These are phyloP conservation scores for Sebastes itinus DNA, from an alignment of 2,797 vertebrate species.

Conservation along the genomic window DNA sequence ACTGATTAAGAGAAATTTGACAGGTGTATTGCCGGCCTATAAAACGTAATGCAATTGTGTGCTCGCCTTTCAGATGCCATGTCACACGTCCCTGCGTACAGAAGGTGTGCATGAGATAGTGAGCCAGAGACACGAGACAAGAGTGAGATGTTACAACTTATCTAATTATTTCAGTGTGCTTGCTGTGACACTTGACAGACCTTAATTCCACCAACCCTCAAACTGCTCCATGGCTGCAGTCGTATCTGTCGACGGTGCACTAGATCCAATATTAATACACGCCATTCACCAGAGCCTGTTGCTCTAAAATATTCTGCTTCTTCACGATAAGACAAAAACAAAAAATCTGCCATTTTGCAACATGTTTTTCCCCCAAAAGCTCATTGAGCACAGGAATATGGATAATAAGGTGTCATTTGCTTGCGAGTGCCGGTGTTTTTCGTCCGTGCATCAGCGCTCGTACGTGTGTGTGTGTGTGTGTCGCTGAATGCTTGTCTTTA, in stretches of 20 bases:
- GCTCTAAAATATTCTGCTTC: constrained; percentile 33
- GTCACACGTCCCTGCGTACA: background rate
- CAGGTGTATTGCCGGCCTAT: background rate
- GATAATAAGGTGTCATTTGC: constrained; percentile 33
- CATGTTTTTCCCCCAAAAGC: background rate
- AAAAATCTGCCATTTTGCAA: constrained; percentile 10
- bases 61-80: background rate
- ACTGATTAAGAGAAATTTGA: constrained; percentile 7
- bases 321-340: background rate
- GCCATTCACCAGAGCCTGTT: constrained; percentile 28
- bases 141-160: constrained; percentile 6
- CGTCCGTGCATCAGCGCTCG: background rate
- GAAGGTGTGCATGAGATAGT: background rate
- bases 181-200: constrained; percentile 19
- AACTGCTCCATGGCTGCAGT: background rate
- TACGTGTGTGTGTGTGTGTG: background rate
- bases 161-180: constrained; percentile 22
- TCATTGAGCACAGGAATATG: background rate
- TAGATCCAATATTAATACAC: constrained; percentile 39
- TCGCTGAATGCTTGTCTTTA: constrained; percentile 43
- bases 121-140: background rate
- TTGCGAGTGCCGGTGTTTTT: constrained; percentile 6
- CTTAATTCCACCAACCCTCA: constrained; percentile 1
- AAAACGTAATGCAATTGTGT: background rate
- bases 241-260: constrained; percentile 16